A percentile compares a stretch with the other conserved stretches of the same genome.
These are phyloP conservation scores for Indri indri DNA, from an alignment of 2,113 vertebrate species.

Conservation along the genomic window DNA sequence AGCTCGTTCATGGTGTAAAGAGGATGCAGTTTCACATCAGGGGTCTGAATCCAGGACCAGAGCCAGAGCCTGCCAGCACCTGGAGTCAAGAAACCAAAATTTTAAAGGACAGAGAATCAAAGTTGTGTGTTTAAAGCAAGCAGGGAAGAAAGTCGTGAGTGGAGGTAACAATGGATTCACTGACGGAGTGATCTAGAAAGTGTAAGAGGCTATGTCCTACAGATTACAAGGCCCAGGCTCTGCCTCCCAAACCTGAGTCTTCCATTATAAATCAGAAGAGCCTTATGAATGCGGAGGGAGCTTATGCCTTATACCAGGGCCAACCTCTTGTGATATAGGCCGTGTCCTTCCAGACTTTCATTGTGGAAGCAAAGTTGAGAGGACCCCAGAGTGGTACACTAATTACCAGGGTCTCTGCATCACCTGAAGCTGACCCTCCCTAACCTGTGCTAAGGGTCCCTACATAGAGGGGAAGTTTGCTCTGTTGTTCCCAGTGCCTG, in stretches of 20 bases:
- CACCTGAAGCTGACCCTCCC: not conserved
- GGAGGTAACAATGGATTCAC: not conserved
- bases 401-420: not conserved
- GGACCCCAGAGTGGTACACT: not conserved
- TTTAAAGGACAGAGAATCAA: not conserved
- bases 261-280: not conserved
- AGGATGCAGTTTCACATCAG: not conserved
- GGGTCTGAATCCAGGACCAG: not conserved
- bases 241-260: not conserved
- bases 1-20: not conserved
- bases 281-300: not conserved
- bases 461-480: not conserved
- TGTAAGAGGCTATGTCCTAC: not conserved
- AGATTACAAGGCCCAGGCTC: not conserved
- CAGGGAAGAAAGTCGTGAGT: not conserved
- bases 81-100: not conserved
- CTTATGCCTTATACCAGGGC: not conserved
- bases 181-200: not conserved
- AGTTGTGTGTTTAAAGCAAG: not conserved
- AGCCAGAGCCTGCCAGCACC: not conserved
- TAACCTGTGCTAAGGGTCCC: not conserved
- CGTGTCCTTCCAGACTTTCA: not conserved
- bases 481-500: not conserved
- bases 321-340: not conserved
- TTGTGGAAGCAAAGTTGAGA: not conserved